These are phyloP conservation scores for Salvelinus sp. DNA, from an alignment of 2,113 vertebrate genomes.

Conservation along the genomic window DNA sequence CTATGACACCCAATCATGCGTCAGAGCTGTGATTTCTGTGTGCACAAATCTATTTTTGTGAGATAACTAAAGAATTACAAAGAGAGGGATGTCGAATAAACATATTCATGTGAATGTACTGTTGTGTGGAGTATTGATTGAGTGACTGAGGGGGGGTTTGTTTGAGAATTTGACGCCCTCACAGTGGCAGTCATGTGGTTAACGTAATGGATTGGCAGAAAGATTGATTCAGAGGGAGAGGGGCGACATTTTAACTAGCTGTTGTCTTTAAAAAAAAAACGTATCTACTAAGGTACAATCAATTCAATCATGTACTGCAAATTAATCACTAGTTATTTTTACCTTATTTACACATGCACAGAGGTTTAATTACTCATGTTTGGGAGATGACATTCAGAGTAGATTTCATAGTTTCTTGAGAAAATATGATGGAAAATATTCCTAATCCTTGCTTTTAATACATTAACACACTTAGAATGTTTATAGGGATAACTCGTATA, in stretches of 20 bases:
- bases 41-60: constrained; percentile 78
- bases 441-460: no score
- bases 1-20: constrained; percentile 56
- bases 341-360: neutral
- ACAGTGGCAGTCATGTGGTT: no score
- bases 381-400: no score
- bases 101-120: constrained; percentile 74
- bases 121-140: constrained; percentile 53
- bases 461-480: no score
- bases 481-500: no score
- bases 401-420: no score
- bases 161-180: neutral
- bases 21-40: constrained; percentile 62
- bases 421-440: no score
- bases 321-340: neutral
- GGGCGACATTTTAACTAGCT: no score
- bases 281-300: neutral
- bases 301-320: neutral
- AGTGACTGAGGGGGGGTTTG: neutral
- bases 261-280: no score
- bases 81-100: constrained; percentile 75
- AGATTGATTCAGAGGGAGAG: no score
- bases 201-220: no score
- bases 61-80: constrained; percentile 69
- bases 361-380: no score